Conservation (phyloP, 1,140 invertebrate genomes). For the Ephestia elutella region DNA sequence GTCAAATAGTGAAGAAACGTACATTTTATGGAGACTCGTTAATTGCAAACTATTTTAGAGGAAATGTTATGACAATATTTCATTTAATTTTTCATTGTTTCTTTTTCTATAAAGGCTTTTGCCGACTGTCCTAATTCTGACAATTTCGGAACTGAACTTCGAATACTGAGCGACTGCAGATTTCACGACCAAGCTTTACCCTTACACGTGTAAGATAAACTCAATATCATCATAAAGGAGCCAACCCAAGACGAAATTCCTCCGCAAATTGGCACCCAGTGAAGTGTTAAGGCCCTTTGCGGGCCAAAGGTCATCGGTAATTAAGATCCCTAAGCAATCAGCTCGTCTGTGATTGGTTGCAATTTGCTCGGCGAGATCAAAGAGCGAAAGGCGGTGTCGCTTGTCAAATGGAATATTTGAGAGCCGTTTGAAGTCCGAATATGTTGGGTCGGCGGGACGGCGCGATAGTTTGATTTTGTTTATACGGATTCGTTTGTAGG, state of each 20-base stretch:
- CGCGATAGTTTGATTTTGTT: conserved; percentile 4
- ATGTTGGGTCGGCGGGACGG: conserved; percentile 3
- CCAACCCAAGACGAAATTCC: conserved; percentile 6
- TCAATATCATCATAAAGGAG: not conserved
- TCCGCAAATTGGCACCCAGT: conserved; percentile 36
- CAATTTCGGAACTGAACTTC: too few relatives aligned
- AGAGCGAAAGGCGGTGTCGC: conserved; percentile 39
- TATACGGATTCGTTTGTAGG: not conserved
- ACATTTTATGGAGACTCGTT: too few relatives aligned
- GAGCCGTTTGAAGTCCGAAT: conserved; percentile 19
- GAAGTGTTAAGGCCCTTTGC: conserved; percentile 48
- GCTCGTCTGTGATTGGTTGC: conserved; percentile 48
- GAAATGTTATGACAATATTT: too few relatives aligned
- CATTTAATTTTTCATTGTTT: too few relatives aligned
- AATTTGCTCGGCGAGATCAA: conserved; percentile 43
- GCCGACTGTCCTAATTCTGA: too few relatives aligned
- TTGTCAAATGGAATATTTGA: conserved; percentile 63
- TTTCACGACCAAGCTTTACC: not conserved
- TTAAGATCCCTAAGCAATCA: conserved; percentile 61
- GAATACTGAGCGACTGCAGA: not conserved
- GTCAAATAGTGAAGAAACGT: too few relatives aligned
- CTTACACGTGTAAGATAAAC: conserved; percentile 1
- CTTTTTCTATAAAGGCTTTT: too few relatives aligned
- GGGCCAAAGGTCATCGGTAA: conserved; percentile 53
- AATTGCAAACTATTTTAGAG: too few relatives aligned